Base-by-base conservation (phyloP, 2,797 vertebrate species). In the Premnoplex brunnescens region DNA sequence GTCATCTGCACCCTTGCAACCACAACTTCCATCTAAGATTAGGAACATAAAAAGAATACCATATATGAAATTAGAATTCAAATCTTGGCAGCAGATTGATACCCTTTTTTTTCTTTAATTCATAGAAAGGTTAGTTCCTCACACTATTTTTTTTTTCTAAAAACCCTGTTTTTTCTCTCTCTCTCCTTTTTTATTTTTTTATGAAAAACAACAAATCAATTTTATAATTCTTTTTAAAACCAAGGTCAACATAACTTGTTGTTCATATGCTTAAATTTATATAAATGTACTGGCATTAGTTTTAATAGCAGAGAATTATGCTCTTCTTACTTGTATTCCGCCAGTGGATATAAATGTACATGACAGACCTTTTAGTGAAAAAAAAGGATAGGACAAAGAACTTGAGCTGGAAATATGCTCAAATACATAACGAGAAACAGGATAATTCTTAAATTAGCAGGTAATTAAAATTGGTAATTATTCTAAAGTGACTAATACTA, bases 151-250 rank as follows among this genome's bases (percentile, higher is more conserved):
- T 51, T 51, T 56, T 41, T 86, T 28, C 12, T 72, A 28, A 79
- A 74, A 64, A 73, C 2, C 3, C 5, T 52, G n/a, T 63, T 81
- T 71, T 63, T 6, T 37, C 10, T 63, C 23, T 34, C 7, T 13
- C 20, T 21, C 20, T 9, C 2, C 0, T 5, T 9, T 43, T 7
- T 14, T 12, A 10, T 28, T 62, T 26, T 75, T 77, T 78, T 32
- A 56, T 4, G 28, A 1, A 51, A 43, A 82, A 6, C 4, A 81
- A 59, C 3, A 51, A 37, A n/a, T 64, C 7, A 19, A 12, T 36
- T 32, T 54, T 24, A n/a, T 39, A 0, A 22, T 62, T 55, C 7
- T 49, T 79, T 82, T 73, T 73, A 36, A 79, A 85, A 58, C 7
- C 12, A n/a, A 22, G 7, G 8, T 64, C 27, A 48, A 17, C 14